Evolutionary conservation across 2,797 vertebrate genomes (phyloP), one percentile per base, ranked within the genome.

Genomic region (Euphonia xanthogaster): DNA sequence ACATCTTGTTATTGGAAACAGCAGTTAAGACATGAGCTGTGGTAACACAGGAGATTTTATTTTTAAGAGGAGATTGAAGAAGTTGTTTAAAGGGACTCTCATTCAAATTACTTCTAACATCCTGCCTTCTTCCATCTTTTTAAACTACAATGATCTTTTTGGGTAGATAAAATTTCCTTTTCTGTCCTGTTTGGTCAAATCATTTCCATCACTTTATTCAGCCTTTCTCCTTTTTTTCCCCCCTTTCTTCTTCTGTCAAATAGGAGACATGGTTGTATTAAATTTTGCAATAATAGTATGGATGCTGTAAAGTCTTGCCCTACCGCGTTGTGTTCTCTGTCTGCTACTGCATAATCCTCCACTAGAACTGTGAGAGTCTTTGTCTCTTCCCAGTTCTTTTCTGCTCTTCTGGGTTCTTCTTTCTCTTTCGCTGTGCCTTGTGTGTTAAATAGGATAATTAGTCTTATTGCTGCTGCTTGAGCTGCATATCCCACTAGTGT

Each of bases 1-100:
- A 51, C 75, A 78, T 94, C 85, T 91, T 75, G 75, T 95, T 96
- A 88, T 78, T 93, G 81, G 83, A 86, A 95, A 92, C 72, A 94
- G 82, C 87, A 91, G 81, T 86, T 95, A 95, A 95, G 77, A 77
- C 68, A 39, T 83, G 78, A 72, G 37, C 81, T 89, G 37, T 12
- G 2, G 71, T 92, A 94, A 83, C 39, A 60, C 68, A 71, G 51
- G 91, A 90, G 82, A 47, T 94, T 92, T 94, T 90, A 77, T 86
- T 96, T 96, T 97, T 94, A 90, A 93, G 88, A 92, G 68, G 76
- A 80, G 82, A 85, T 90, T 85, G 84, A 91, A 95, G 53, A 72
- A 80, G 30, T 70, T 74, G 31, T 95, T 96, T 92, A 82, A 87
- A 84, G 70, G 57, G 66, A 61, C 48, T 86, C 62, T 86, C 79